Percentiles rank a stretch among this genome's conserved stretches.
Conservation (phyloP, 1,140 invertebrate species). For the Ridgeia piscesae region DNA sequence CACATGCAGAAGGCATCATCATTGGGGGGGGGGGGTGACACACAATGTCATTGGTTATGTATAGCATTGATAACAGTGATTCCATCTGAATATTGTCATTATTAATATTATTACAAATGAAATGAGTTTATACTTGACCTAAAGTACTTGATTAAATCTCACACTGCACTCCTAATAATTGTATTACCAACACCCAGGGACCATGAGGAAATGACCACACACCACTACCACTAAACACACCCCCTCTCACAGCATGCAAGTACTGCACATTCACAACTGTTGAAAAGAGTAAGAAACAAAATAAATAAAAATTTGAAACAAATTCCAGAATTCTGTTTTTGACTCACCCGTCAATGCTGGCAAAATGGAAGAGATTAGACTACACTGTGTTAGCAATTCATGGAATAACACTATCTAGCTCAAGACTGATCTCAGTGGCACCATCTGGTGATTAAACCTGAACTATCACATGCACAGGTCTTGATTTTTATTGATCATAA, state of each 20-base stretch:
- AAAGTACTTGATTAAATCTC: neutral
- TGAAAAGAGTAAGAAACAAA: neutral
- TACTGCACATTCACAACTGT: neutral
- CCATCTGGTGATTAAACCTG: neutral
- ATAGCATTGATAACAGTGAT: too few relatives aligned
- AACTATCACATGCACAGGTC: neutral
- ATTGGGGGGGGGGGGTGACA: too few relatives aligned
- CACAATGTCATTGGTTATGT: neutral
- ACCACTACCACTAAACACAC: too few relatives aligned
- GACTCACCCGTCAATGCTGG: slow-evolving; percentile 6
- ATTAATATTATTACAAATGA: too few relatives aligned
- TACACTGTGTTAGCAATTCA: neutral
- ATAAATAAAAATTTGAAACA: neutral
- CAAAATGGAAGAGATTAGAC: neutral
- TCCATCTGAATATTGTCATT: too few relatives aligned
- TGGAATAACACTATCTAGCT: neutral
- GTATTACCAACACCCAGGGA: too few relatives aligned
- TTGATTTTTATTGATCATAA: neutral
- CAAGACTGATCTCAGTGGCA: neutral
- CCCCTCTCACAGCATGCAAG: too few relatives aligned
- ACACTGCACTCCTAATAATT: too few relatives aligned
- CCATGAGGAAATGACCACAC: too few relatives aligned
- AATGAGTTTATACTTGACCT: too few relatives aligned
- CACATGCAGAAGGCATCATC: too few relatives aligned
- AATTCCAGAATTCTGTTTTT: neutral